Conservation (phyloP, 2,888 invertebrate genomes). For the Cataglyphis albicans region DNA sequence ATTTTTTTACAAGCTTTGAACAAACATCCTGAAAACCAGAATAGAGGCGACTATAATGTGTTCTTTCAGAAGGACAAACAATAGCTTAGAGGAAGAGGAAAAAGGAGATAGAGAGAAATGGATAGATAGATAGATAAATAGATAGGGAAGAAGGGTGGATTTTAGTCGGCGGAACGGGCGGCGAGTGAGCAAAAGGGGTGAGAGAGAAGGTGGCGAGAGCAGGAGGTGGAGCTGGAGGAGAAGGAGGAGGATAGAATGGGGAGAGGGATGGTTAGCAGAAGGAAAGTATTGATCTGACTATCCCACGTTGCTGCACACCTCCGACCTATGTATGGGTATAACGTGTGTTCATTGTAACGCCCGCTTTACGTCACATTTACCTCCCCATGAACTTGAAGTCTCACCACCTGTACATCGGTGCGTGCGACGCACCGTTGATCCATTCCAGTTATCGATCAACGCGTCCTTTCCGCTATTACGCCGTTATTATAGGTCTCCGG, state of each 20-base stretch:
- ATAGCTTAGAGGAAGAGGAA: conserved; percentile 15
- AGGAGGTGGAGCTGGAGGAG: conserved; percentile 53
- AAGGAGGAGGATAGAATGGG: conserved; percentile 70
- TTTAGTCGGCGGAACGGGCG: conserved; percentile 29
- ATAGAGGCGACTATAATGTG: conserved; percentile 12
- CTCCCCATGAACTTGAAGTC: conserved; percentile 69
- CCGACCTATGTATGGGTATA: conserved; percentile 69
- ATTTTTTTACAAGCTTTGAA: too few species aligned
- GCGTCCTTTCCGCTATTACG: conserved; percentile 4
- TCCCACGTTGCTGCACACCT: conserved; percentile 83
- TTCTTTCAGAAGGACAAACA: conserved; percentile 8
- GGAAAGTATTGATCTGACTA: conserved; percentile 86
- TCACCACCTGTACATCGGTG: conserved; percentile 19
- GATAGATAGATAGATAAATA: not conserved
- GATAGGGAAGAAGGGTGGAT: not conserved
- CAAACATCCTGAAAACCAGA: too few species aligned
- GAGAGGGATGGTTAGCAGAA: conserved; percentile 82
- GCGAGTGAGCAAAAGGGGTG: conserved; percentile 54
- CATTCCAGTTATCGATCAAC: conserved; percentile 12
- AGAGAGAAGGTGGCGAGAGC: conserved; percentile 56
- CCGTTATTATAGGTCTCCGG: conserved; percentile 37
- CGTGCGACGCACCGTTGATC: conserved; percentile 36
- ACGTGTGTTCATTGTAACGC: conserved; percentile 80
- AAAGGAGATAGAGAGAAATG: not conserved
- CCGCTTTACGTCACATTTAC: conserved; percentile 57